Percentiles rank a stretch among this genome's conserved stretches.
phyloP scores from a whole-genome alignment of 2,888 invertebrate genomes.

The Timema podura region DNA sequence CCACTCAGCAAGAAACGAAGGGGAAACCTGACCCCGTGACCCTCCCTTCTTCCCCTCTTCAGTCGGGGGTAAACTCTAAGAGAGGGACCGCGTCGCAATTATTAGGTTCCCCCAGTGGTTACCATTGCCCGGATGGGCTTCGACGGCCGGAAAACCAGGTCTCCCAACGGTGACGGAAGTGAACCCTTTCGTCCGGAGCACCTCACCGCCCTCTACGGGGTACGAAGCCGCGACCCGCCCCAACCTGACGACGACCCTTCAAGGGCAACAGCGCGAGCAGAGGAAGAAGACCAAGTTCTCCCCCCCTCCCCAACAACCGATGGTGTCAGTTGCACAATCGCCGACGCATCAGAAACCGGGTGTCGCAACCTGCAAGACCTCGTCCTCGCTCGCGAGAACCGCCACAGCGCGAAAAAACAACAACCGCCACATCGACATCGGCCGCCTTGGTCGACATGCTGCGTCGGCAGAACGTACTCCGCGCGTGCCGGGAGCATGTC shows the following conservation, averaged over 20 bases:
- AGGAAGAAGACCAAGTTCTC: constrained; percentile 39
- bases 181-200: not conserved
- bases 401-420: constrained; percentile 25
- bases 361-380: not conserved
- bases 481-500: constrained; percentile 15
- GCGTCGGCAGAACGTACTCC: constrained; percentile 1
- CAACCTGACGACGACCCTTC: constrained; percentile 34
- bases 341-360: not conserved
- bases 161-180: not conserved
- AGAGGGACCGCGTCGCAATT: not conserved
- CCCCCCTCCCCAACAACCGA: constrained; percentile 36
- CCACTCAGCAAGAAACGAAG: too few species aligned
- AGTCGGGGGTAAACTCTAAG: not conserved
- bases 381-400: not conserved
- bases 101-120: constrained; percentile 20
- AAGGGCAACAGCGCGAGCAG: constrained; percentile 38
- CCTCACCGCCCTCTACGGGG: not conserved
- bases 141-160: constrained; percentile 8
- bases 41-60: too few species aligned
- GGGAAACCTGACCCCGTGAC: not conserved
- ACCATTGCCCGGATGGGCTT: constrained; percentile 23
- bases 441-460: not conserved
- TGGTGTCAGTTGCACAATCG: constrained; percentile 10
- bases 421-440: constrained; percentile 22
- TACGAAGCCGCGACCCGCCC: not conserved